Evolutionary conservation across 2,113 vertebrate genomes (phyloP), one percentile per base, ranked within the genome.

Genomic region (Xiphorhynchus elegans): DNA sequence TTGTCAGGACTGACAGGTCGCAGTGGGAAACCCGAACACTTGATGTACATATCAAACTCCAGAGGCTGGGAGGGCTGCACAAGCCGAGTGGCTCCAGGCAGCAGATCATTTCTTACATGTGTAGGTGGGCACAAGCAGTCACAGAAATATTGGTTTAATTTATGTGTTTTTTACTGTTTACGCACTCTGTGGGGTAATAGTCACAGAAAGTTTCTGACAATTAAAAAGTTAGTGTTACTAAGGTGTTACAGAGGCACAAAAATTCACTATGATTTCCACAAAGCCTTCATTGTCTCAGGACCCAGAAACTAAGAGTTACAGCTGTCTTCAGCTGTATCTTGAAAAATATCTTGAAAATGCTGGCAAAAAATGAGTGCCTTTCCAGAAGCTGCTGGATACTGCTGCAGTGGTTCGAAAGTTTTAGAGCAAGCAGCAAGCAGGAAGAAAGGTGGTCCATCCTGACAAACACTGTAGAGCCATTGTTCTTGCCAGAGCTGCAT

Each of bases 31-130:
- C 24, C 17, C 0, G 0, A 62, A 33, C 8, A 9, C 13, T 28
- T 37, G 25, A 24, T 2, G 3, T 20, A 4, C 5, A 12, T 29
- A 17, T 55, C 47, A 37, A 29, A 44, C 42, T 24, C 17, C 47
- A 52, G 67, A 29, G 25, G 8, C 33, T 50, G 26, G 25, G n/a
- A 49, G 18, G 17, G 29, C 40, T 81, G 50, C 19, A 21, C 2
- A 5, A 15, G 19, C 16, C 0, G 0, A n/a, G 37, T 0, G 0
- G 11, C 44, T 60, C 62, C 47, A 53, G 42, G n/a, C 42, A 76
- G 39, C 25, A 46, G 47, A 21, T 46, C 52, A 26, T 59, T 63
- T 35, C 29, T 68, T 33, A 26, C 25, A 9, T 16, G 17, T 14
- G 10, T 28, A 42, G 20, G 23, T 46, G 42, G 28, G 26, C 33